phyloP scores from a whole-genome alignment of 92 coral and sea anemone genomes.

The Palythoa grandis region DNA sequence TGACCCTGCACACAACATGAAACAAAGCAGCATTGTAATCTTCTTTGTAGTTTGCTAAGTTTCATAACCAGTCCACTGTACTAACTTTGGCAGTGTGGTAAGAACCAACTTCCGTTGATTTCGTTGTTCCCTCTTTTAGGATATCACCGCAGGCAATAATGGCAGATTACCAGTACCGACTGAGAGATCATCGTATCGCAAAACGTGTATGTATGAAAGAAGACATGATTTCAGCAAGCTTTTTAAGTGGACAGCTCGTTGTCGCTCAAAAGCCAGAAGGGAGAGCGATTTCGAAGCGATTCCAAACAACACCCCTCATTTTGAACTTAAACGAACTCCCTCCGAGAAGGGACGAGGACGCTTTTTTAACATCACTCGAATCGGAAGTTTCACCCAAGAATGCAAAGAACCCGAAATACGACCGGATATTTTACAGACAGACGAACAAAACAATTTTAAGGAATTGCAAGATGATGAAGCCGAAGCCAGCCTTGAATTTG shows the following conservation, averaged over 20 bases:
- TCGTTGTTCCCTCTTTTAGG: not conserved
- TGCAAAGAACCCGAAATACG: constrained; percentile 10
- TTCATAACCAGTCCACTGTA: no score
- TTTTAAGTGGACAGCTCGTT: not conserved
- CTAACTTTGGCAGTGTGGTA: no score
- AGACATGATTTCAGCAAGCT: constrained; percentile 12
- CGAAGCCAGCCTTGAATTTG: constrained; percentile 12
- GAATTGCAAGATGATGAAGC: constrained; percentile 14
- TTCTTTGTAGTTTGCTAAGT: no score
- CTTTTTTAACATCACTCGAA: constrained; percentile 58
- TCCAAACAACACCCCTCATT: constrained; percentile 38
- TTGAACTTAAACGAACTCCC: constrained; percentile 36
- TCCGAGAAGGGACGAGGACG: constrained; percentile 44
- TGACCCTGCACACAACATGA: no score
- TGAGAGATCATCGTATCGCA: not conserved
- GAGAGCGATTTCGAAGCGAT: constrained; percentile 6
- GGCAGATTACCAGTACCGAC: not conserved
- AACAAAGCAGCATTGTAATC: no score
- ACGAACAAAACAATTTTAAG: constrained; percentile 23
- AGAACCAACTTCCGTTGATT: not conserved
- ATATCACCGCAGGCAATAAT: constrained; percentile 21
- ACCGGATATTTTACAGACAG: not conserved
- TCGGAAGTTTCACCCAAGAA: constrained; percentile 33
- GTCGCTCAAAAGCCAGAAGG: not conserved
- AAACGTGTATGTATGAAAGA: constrained; percentile 28